phyloP scores from a whole-genome alignment of 2,888 invertebrate genomes.

The Dastarcus helophoroides region DNA sequence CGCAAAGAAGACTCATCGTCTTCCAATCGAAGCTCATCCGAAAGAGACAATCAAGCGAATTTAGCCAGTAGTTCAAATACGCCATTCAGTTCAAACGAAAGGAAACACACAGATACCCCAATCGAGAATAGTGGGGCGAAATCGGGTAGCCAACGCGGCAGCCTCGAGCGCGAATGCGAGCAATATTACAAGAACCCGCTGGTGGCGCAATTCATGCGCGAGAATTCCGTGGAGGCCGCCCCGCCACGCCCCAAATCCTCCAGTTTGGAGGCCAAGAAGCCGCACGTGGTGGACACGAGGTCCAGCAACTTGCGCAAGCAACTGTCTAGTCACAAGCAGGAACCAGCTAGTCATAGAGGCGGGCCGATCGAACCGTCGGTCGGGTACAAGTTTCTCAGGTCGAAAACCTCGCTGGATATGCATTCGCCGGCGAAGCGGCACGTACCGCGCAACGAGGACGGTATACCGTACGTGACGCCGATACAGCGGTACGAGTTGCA shows the following conservation, averaged over 20 bases:
- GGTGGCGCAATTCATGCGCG: conserved; percentile 29
- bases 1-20: neutral
- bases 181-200: conserved; percentile 30
- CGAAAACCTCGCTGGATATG: conserved; percentile 34
- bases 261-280: conserved; percentile 8
- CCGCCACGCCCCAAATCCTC: neutral
- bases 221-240: conserved; percentile 26
- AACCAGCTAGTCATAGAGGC: conserved; percentile 6
- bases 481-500: conserved; percentile 65
- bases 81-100: too few species aligned
- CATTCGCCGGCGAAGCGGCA: conserved; percentile 18
- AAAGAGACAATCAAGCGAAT: too few species aligned
- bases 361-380: conserved; percentile 4
- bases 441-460: conserved; percentile 40
- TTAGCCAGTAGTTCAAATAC: too few species aligned
- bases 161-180: neutral
- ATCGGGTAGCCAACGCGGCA: neutral
- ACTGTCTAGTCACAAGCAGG: conserved; percentile 15
- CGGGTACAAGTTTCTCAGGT: conserved; percentile 31
- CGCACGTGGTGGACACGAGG: conserved; percentile 13
- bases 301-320: conserved; percentile 20
- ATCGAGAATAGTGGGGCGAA: too few species aligned
- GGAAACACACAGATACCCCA: too few species aligned
- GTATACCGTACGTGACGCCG: conserved; percentile 58
- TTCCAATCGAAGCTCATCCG: neutral